Evolutionary conservation across 2,797 vertebrate genomes (phyloP), one percentile per base, ranked within the genome.

Genomic region (Gymnodraco acuticeps): DNA sequence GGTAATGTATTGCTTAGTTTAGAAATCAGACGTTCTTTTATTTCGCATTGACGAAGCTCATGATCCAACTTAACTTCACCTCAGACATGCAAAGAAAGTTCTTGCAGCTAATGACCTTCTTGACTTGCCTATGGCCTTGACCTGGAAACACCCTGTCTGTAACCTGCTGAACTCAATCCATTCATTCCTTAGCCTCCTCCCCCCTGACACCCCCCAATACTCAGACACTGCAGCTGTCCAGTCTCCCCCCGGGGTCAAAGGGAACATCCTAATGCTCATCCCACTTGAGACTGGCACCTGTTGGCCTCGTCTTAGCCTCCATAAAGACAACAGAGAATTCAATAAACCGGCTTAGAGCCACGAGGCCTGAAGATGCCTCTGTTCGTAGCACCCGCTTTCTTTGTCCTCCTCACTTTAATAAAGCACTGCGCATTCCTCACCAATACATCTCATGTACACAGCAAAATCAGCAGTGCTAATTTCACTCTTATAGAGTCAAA

Each of bases 281-380:
- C 80, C 59, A 72, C 79, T 88, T 84, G 75, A 91, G 85, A 77
- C 87, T 27, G 82, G 74, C 93, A 93, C 91, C 93, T 94, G 93
- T 94, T 86, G 64, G 78, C 70, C 82, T 75, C 0, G 75, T 91
- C 87, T 90, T 88, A 91, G 81, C 78, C 83, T 87, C 84, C 78
- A 73, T 81, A 88, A 92, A 89, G 76, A 90, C 90, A 91, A 93
- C 87, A 91, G 69, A 87, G 82, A 90, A 92, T 93, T 94, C 89
- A 94, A 94, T 94, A 92, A 87, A 75, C 54, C 70, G 89, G 82
- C 87, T 92, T 91, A 90, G 69, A 81, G 84, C 68, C 84, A 84
- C 86, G 64, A 85, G 88, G 70, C 83, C 81, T 14, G 70, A 51
- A 7, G 66, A 43, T 67, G 82, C 81, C 75, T 73, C 77, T 60